Conservation (phyloP, 2,888 invertebrate species). For the Macrophya alboannulata region DNA sequence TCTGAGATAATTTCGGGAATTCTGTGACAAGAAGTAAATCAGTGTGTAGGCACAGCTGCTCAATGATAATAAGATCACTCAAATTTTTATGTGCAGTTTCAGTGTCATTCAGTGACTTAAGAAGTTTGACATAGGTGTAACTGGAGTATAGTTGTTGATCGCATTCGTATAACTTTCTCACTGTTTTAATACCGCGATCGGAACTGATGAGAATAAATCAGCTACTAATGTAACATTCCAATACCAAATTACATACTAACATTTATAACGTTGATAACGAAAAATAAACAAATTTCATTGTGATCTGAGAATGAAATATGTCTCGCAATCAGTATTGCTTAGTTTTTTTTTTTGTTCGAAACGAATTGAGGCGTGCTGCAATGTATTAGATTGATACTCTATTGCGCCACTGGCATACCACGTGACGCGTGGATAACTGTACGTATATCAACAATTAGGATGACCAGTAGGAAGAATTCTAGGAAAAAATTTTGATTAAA, state of each 20-base stretch:
- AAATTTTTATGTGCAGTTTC: neutral
- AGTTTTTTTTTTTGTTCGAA: constrained; percentile 1
- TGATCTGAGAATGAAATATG: neutral
- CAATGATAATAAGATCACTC: neutral
- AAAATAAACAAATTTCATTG: constrained; percentile 22
- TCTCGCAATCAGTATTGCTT: constrained; percentile 23
- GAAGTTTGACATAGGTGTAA: neutral
- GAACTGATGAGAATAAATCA: constrained; percentile 1
- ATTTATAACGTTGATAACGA: neutral
- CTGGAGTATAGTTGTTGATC: constrained; percentile 2
- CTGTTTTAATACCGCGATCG: neutral
- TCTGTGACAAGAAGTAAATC: neutral
- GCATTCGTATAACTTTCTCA: neutral
- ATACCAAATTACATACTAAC: neutral
- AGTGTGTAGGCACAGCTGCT: neutral
- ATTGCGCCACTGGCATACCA: neutral
- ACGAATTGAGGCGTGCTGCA: constrained; percentile 23
- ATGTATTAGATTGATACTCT: constrained; percentile 23
- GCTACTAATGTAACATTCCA: neutral
- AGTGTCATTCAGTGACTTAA: neutral
- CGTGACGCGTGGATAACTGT: neutral
- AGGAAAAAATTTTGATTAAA: constrained; percentile 46
- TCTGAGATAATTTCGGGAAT: neutral
- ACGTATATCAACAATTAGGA: constrained; percentile 32
- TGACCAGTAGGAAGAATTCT: constrained; percentile 35